phyloP scores from a whole-genome alignment of 2,888 invertebrate species.

The Amblyjoppa fuscipennis region DNA sequence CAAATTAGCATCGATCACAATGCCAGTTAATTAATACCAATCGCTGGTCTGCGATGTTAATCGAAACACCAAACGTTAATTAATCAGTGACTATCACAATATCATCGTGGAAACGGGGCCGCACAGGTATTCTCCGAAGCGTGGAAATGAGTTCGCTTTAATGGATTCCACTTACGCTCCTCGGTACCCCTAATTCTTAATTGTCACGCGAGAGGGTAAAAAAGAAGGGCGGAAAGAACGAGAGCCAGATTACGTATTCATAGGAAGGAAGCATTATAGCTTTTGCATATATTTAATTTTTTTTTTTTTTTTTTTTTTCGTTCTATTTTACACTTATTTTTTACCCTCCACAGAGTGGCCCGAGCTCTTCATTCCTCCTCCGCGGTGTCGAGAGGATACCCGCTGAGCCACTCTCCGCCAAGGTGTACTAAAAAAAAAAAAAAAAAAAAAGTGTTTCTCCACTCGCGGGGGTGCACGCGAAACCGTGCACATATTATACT shows the following conservation, averaged over 20 bases:
- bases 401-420: constrained; percentile 42
- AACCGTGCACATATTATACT: constrained; percentile 63
- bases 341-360: constrained; percentile 50
- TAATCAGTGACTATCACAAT: background rate
- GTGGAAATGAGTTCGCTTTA: constrained; percentile 69
- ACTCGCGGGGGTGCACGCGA: constrained; percentile 27
- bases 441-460: constrained; percentile 44
- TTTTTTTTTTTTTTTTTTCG: constrained; percentile 44
- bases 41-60: background rate
- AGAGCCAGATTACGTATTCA: constrained; percentile 82
- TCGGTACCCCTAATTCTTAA: constrained; percentile 76
- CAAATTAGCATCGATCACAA: constrained; percentile 2
- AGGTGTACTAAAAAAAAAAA: constrained; percentile 38
- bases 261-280: constrained; percentile 71
- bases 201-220: constrained; percentile 67
- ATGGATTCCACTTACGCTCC: constrained; percentile 67
- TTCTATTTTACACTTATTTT: constrained; percentile 41
- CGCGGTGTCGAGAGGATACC: constrained; percentile 19
- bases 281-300: constrained; percentile 59
- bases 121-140: constrained; percentile 41
- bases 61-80: constrained; percentile 6
- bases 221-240: constrained; percentile 15
- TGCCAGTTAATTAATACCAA: background rate
- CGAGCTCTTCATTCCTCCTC: constrained; percentile 44
- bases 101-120: background rate